Percentiles rank a stretch among this genome's conserved stretches.
These are phyloP conservation scores for Sturnus vulgaris DNA, from an alignment of 2,113 vertebrate species.

Conservation along the genomic window DNA sequence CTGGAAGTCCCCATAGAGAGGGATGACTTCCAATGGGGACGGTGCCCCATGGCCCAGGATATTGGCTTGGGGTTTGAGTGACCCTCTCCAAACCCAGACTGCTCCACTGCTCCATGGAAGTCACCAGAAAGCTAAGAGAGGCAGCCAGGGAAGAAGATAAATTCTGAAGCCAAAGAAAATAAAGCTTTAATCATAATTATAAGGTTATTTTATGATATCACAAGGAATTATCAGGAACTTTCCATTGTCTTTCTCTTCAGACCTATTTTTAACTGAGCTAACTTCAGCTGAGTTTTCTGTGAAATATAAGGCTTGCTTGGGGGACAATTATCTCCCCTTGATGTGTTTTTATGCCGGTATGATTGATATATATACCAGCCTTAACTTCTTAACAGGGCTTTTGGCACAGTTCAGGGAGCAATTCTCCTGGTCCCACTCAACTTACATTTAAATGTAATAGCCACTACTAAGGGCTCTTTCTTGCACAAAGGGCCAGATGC, in stretches of 20 bases:
- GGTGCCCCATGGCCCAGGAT: neutral
- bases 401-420: neutral
- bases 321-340: conserved; percentile 1
- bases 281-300: neutral
- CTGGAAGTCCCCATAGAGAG: neutral
- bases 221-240: neutral
- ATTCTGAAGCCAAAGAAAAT: conserved; percentile 7
- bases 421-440: neutral
- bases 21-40: neutral
- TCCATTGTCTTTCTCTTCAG: neutral
- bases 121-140: neutral
- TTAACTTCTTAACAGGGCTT: neutral
- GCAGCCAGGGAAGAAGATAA: neutral
- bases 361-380: neutral
- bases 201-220: neutral
- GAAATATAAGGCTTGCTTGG: neutral
- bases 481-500: neutral
- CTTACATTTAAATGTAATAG: conserved; percentile 5
- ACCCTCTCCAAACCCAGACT: neutral
- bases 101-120: neutral
- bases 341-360: neutral
- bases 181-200: neutral
- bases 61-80: neutral
- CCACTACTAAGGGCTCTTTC: neutral
- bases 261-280: neutral